phyloP scores from a whole-genome alignment of 2,113 vertebrate genomes.

The Leptocoma aspasia region DNA sequence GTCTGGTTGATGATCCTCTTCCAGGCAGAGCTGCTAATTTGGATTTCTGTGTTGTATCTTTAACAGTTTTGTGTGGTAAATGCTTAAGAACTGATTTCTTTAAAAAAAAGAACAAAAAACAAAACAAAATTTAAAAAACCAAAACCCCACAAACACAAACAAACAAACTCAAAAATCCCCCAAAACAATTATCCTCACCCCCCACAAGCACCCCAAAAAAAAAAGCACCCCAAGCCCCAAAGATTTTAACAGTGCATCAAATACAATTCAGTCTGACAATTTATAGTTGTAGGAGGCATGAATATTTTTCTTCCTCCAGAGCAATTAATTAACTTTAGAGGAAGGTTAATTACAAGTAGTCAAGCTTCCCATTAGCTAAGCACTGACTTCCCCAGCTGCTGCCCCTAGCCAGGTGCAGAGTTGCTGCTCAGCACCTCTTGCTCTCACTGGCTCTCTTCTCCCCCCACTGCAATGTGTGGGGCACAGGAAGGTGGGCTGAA shows the following conservation, averaged over 20 bases:
- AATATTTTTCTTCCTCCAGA: not conserved
- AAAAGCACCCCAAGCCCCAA: accelerated
- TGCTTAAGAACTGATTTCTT: not conserved
- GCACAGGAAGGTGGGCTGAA: not conserved
- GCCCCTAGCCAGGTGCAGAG: accelerated
- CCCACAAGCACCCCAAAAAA: not conserved
- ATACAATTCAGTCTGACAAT: not conserved
- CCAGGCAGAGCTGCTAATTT: not conserved
- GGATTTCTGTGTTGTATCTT: not conserved
- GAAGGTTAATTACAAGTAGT: not conserved
- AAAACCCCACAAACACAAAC: not conserved
- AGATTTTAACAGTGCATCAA: not conserved
- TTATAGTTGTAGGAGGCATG: not conserved
- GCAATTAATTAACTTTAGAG: not conserved
- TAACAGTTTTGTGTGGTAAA: not conserved
- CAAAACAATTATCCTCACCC: not conserved
- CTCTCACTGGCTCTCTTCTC: not conserved
- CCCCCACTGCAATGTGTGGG: not conserved
- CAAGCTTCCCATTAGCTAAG: not conserved
- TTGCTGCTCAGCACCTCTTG: not conserved
- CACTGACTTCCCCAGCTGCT: not conserved
- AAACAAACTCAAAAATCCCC: not conserved
- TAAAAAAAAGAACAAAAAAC: not conserved
- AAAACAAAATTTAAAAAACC: too few species aligned
- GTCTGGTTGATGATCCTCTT: not conserved